Evolutionary conservation across 1,140 invertebrate species (phyloP).

Genomic region (Popillia japonica): DNA sequence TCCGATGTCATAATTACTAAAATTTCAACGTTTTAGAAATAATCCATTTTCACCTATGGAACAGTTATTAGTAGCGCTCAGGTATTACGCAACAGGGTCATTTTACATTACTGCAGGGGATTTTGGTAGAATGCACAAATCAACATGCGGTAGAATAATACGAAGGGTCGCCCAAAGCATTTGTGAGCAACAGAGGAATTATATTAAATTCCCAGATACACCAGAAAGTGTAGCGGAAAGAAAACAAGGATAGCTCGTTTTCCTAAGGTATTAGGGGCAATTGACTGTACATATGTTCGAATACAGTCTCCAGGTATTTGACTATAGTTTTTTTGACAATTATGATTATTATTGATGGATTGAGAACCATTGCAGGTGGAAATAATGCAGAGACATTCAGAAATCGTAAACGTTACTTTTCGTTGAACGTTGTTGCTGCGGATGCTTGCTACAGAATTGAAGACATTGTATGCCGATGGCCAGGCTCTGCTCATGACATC

Average conservation of each 20-base stretch:
- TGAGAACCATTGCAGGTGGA: too few relatives aligned
- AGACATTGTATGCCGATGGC: too few relatives aligned
- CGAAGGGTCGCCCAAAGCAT: background rate
- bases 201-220: constrained; percentile 28
- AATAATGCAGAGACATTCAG: constrained; percentile 51
- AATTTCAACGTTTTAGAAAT: constrained; percentile 17
- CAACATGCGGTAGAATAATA: constrained; percentile 27
- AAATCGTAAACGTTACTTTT: constrained; percentile 58
- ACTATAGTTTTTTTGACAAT: background rate
- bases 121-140: too few relatives aligned
- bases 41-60: constrained; percentile 20
- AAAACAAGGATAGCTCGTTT: constrained; percentile 28
- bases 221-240: background rate
- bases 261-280: constrained; percentile 37
- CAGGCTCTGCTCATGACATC: too few relatives aligned
- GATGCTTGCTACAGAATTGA: too few relatives aligned
- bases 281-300: constrained; percentile 38
- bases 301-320: constrained; percentile 34
- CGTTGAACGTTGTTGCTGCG: constrained; percentile 55
- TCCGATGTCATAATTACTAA: constrained; percentile 8
- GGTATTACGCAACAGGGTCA: constrained; percentile 25
- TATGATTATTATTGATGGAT: constrained; percentile 14
- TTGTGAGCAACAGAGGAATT: constrained; percentile 6
- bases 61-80: constrained; percentile 27
- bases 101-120: constrained; percentile 35